These are phyloP conservation scores for Micropoecilia bifurca DNA, from an alignment of 2,797 vertebrate genomes.

Conservation along the genomic window DNA sequence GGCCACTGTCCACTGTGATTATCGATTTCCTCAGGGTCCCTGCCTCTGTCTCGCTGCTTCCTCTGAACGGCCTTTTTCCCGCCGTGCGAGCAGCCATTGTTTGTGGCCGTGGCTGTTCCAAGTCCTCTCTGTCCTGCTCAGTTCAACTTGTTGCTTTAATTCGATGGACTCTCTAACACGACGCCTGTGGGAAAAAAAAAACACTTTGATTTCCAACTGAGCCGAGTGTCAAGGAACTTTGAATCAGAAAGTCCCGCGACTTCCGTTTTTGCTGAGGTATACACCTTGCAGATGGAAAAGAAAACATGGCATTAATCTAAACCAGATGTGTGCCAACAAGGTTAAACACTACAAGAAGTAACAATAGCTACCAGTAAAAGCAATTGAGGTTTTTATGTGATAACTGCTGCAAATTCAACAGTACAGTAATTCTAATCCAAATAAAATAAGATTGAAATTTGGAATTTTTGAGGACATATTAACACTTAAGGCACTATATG, in stretches of 20 bases:
- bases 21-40: conserved; percentile 56
- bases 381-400: background rate
- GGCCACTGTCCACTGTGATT: conserved; percentile 59
- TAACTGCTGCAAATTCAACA: no score
- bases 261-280: background rate
- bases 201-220: background rate
- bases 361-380: background rate
- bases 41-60: conserved; percentile 29
- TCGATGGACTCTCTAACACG: background rate
- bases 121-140: conserved; percentile 2
- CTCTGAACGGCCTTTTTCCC: conserved; percentile 19
- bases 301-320: background rate
- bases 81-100: conserved; percentile 12
- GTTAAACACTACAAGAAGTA: background rate
- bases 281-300: background rate
- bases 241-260: background rate
- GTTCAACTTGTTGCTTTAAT: conserved; percentile 13
- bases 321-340: background rate
- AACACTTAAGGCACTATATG: background rate
- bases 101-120: conserved; percentile 5
- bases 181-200: no score
- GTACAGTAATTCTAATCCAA: background rate
- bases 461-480: background rate
- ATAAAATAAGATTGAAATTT: background rate
- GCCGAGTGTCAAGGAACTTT: background rate